These are phyloP conservation scores for Montipora efflorescens DNA, from an alignment of 64 coral and sea anemone genomes.

Conservation along the genomic window DNA sequence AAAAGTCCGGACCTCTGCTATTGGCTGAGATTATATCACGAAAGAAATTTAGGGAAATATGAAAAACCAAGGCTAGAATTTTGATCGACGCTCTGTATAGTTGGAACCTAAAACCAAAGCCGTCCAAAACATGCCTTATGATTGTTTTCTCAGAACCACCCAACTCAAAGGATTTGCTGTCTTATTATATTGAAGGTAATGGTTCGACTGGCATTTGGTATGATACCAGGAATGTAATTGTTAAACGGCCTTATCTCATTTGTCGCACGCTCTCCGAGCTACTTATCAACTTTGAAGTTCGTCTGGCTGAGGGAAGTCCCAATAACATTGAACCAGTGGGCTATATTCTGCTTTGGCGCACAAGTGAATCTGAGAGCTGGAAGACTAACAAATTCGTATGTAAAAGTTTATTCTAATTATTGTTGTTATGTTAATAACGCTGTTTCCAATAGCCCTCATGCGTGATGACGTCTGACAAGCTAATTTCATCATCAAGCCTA, in stretches of 20 bases:
- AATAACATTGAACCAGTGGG: not conserved
- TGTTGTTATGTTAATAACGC: too few species aligned
- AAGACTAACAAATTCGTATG: not conserved
- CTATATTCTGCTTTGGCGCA: not conserved
- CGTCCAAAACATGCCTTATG: too few species aligned
- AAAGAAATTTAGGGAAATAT: too few species aligned
- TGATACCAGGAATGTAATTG: constrained; percentile 3
- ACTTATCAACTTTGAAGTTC: constrained; percentile 16
- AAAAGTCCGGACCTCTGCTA: too few species aligned
- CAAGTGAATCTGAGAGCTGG: not conserved
- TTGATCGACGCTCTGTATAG: too few species aligned
- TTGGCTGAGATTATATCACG: too few species aligned
- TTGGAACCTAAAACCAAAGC: too few species aligned
- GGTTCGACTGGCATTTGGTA: not conserved
- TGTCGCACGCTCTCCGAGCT: not conserved
- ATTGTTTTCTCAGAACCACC: too few species aligned
- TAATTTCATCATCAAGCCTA: too few species aligned
- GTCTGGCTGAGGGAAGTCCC: not conserved
- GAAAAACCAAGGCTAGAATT: too few species aligned
- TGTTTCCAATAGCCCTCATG: not conserved
- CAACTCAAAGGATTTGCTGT: not conserved
- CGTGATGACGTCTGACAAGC: too few species aligned
- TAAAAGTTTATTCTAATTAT: not conserved
- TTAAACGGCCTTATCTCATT: not conserved
- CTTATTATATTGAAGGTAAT: not conserved